Percentiles rank a stretch among this genome's conserved stretches.
phyloP scores from a whole-genome alignment of 2,797 vertebrate species.

The Oreochromis grahami region DNA sequence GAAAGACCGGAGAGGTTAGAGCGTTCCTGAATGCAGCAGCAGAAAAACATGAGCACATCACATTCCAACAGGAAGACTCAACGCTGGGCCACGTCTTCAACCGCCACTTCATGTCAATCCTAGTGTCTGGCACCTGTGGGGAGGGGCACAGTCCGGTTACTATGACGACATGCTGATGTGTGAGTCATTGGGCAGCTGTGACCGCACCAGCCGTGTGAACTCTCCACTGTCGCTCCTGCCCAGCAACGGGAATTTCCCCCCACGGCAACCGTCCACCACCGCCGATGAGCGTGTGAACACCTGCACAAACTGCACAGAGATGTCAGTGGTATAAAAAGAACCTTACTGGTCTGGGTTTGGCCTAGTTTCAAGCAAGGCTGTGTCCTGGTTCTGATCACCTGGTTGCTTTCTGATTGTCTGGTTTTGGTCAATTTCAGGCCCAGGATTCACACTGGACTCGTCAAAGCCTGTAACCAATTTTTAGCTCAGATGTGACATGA shows the following conservation, averaged over 20 bases:
- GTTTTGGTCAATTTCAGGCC: no score
- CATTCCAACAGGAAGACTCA: slow-evolving; percentile 50
- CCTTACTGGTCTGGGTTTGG: no score
- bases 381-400: no score
- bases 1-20: no score
- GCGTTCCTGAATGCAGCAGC: no score
- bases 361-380: no score
- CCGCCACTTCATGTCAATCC: slow-evolving; percentile 91
- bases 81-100: slow-evolving; percentile 91
- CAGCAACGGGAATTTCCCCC: slow-evolving; percentile 86
- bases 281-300: slow-evolving; percentile 87
- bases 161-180: neutral
- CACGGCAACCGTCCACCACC: slow-evolving; percentile 76
- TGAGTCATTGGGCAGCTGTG: neutral
- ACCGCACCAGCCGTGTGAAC: slow-evolving; percentile 85
- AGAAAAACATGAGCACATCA: neutral
- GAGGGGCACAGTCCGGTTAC: neutral
- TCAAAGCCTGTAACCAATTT: no score
- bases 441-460: no score
- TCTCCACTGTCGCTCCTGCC: slow-evolving; percentile 85
- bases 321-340: no score
- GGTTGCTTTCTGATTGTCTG: no score
- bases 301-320: slow-evolving; percentile 82
- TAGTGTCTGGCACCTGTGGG: slow-evolving; percentile 80
- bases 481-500: no score